Conservation (phyloP, 2,113 vertebrate species). For the Corythornis vintsioides region DNA sequence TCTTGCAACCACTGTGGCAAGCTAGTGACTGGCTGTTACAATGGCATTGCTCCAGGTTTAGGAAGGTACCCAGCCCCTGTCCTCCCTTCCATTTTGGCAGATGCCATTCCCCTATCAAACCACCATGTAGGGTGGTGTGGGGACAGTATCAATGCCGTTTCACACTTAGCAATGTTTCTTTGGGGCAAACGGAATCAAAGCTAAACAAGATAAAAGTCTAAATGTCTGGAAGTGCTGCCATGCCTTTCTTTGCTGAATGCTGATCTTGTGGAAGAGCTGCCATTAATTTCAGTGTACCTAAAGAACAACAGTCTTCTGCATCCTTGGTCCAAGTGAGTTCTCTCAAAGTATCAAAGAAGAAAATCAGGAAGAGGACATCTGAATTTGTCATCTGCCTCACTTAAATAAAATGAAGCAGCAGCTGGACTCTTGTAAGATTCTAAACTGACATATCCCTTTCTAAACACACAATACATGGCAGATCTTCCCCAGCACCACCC, state of each 20-base stretch:
- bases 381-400: conserved; percentile 19
- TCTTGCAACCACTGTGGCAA: neutral
- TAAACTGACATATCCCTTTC: conserved; percentile 21
- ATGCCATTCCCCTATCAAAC: neutral
- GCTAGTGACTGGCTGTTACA: neutral
- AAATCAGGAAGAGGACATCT: conserved; percentile 14
- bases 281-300: neutral
- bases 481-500: neutral
- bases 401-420: conserved; percentile 13
- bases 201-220: neutral
- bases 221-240: neutral
- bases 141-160: neutral
- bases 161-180: neutral
- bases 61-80: neutral
- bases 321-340: neutral
- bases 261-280: neutral
- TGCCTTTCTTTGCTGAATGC: neutral
- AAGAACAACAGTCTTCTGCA: neutral
- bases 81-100: neutral
- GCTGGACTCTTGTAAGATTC: conserved; percentile 11
- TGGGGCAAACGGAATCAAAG: neutral
- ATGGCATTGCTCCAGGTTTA: neutral
- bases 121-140: neutral
- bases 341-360: neutral
- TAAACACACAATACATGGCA: conserved; percentile 19